Conservation (phyloP, 2,113 vertebrate species). For the Pongo abelii region DNA sequence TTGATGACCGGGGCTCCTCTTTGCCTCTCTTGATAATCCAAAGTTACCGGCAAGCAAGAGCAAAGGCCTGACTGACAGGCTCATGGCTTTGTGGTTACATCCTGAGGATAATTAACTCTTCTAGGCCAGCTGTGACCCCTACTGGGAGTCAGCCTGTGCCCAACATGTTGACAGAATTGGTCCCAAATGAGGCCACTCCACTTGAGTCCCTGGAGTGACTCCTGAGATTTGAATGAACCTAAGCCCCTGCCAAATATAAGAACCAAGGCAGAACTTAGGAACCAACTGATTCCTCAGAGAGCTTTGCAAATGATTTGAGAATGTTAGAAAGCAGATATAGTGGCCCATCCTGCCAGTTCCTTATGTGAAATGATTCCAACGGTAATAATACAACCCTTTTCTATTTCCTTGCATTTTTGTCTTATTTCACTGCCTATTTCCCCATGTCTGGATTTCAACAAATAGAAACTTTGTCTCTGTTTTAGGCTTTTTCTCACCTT, state of each 20-base stretch:
- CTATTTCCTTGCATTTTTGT: not conserved
- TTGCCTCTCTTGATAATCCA: conserved; percentile 45
- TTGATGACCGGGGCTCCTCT: not conserved
- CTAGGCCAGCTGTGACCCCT: conserved; percentile 69
- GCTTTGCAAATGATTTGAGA: conserved; percentile 9
- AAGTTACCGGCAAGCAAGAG: conserved; percentile 7
- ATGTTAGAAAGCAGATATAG: not conserved
- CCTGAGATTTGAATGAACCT: conserved; percentile 56
- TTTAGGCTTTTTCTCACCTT: conserved; percentile 60
- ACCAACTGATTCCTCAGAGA: not conserved
- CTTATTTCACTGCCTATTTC: not conserved
- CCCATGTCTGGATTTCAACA: conserved; percentile 3
- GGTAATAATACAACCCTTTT: not conserved
- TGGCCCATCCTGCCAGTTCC: not conserved
- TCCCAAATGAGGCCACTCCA: conserved; percentile 51
- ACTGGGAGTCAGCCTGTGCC: conserved; percentile 58
- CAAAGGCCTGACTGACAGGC: conserved; percentile 52
- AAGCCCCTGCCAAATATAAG: conserved; percentile 28
- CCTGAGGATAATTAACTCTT: conserved; percentile 69
- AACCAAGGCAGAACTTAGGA: conserved; percentile 29
- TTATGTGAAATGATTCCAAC: not conserved
- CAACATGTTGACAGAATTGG: conserved; percentile 56
- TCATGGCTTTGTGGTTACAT: conserved; percentile 61
- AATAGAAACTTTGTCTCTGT: conserved; percentile 46
- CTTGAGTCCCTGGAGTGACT: conserved; percentile 19